A percentile compares a stretch with the other conserved stretches of the same genome.
Evolutionary conservation across 2,797 vertebrate species (phyloP).

Genomic region (Picus viridis): DNA sequence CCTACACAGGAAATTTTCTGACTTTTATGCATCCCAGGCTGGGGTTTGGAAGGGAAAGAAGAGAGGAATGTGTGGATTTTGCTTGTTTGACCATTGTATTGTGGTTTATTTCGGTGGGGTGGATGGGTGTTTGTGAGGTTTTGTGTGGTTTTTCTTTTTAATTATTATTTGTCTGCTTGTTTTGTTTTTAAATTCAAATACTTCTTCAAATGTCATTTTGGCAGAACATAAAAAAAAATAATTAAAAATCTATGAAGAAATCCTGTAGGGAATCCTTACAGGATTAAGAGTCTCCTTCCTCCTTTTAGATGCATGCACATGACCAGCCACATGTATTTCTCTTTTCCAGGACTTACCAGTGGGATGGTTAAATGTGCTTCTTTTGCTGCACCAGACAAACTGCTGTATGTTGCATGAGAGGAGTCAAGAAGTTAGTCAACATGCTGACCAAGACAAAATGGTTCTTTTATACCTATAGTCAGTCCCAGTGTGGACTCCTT

Average conservation of each 20-base stretch:
- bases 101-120: too few relatives aligned
- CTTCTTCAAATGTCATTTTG: background rate
- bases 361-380: background rate
- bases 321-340: background rate
- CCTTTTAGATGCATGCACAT: background rate
- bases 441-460: conserved; percentile 31
- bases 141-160: background rate
- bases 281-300: background rate
- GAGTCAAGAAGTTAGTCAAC: conserved; percentile 44
- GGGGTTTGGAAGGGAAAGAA: background rate
- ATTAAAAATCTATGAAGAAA: background rate
- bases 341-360: background rate
- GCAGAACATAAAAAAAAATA: background rate
- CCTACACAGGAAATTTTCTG: background rate
- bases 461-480: conserved; percentile 20
- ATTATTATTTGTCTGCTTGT: background rate
- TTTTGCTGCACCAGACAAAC: background rate
- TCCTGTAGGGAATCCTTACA: background rate
- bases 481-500: background rate
- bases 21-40: background rate
- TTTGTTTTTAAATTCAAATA: background rate
- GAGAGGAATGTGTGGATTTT: background rate
- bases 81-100: background rate
- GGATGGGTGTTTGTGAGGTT: too few relatives aligned
- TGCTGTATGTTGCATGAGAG: background rate